Base-by-base conservation (phyloP, 2,113 vertebrate species). In the Urocynchramus pylzowi region DNA sequence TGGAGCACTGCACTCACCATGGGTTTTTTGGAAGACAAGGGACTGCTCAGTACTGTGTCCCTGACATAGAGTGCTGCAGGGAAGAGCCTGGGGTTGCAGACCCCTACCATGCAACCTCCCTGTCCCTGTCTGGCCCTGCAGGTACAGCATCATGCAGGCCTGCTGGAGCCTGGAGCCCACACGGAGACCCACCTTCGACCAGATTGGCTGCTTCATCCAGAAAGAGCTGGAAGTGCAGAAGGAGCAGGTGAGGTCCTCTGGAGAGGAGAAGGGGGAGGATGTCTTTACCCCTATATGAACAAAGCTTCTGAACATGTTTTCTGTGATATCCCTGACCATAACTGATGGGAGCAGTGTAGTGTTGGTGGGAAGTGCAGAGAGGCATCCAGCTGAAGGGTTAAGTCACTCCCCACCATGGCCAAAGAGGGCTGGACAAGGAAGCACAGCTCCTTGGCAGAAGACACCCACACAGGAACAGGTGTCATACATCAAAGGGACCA, bases 91-190 rank as follows among this genome's bases (percentile, higher is more conserved):
- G 54, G 52, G 30, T 7, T 75, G 20, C 69, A 59, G 59, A 42
- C 10, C 11, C 33, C 33, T 59, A 15, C 28, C 2, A 2, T 7
- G 17, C 5, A 37, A 50, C 6, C 2, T 0, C 23, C 60, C 41
- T 70, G 12, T 37, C 31, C 33, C 56, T 59, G 17, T 75, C 10
- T 69, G 77, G 21, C 42, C 79, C 57, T 84, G 65, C 97, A 99
- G 99, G 96, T 99, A 99, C 54, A 94, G 74, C 49, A 98, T 99
- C 94, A 99, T 99, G 99, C 99, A 98, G 90, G 98, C 98, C 7
- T 99, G 99, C 96, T 99, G 99, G 99, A 98, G 98, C 89, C 97
- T 99, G 97, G 98, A 99, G 93, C 98, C 99, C 5, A 99, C 99
- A 1, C 92, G 75, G 33, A 98, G 99, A 57, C 99, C 99, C 0